Conservation (phyloP, 2,797 vertebrate genomes). For the Tapirus indicus region DNA sequence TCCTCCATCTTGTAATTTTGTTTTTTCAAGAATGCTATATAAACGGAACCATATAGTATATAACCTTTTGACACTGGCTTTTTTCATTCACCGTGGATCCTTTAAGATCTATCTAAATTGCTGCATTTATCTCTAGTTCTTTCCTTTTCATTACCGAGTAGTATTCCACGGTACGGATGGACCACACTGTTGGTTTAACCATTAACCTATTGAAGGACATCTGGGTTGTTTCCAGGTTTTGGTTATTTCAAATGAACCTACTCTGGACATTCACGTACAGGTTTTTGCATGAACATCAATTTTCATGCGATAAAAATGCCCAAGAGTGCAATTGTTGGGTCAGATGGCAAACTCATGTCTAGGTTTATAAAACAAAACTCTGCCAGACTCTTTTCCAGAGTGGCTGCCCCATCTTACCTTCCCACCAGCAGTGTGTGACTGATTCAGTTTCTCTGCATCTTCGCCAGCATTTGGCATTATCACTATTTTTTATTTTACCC, state of each 20-base stretch:
- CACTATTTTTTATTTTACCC: neutral
- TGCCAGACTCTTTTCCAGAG: neutral
- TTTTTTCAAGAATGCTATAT: neutral
- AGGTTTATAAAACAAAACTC: neutral
- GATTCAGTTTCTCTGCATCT: neutral
- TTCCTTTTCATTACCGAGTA: neutral
- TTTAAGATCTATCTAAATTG: too few species aligned
- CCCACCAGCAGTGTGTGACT: rapidly evolving
- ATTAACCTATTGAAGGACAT: neutral
- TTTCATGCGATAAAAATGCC: neutral
- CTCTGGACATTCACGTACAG: neutral
- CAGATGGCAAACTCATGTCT: neutral
- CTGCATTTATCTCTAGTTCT: neutral
- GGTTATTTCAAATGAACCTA: neutral
- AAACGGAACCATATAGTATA: neutral
- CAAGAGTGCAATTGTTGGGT: too few species aligned
- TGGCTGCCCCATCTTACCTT: neutral
- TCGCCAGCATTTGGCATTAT: neutral
- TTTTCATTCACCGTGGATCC: neutral
- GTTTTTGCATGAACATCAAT: neutral
- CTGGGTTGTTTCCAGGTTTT: neutral
- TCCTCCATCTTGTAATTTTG: neutral
- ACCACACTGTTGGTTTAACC: neutral
- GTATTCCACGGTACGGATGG: neutral
- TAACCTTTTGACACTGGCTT: neutral